A percentile compares a stretch with the other conserved stretches of the same genome.
These are phyloP conservation scores for Diabrotica balteata DNA, from an alignment of 2,888 invertebrate genomes.

Conservation along the genomic window DNA sequence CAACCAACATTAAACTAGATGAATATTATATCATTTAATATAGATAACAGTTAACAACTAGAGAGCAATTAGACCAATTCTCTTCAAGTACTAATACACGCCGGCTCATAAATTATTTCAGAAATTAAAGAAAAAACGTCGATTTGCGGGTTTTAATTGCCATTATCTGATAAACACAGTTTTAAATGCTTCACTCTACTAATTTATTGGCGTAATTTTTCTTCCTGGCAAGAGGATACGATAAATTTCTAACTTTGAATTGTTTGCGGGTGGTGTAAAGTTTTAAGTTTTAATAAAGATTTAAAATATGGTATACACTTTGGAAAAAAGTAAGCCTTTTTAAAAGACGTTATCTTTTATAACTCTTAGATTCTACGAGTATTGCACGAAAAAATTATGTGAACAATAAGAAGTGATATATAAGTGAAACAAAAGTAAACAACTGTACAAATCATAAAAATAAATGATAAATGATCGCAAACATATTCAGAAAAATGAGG, in stretches of 20 bases:
- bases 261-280: slow-evolving; percentile 1
- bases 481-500: no score
- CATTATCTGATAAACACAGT: slow-evolving; percentile 38
- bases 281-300: slow-evolving; percentile 8
- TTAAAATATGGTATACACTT: neutral
- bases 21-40: neutral
- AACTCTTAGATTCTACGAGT: no score
- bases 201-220: slow-evolving; percentile 37
- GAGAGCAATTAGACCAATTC: slow-evolving; percentile 32
- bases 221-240: slow-evolving; percentile 28
- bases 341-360: no score
- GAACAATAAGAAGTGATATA: no score
- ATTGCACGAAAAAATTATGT: no score
- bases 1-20: neutral
- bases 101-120: slow-evolving; percentile 43
- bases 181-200: slow-evolving; percentile 38
- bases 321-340: no score
- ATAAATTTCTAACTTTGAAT: slow-evolving; percentile 27
- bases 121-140: slow-evolving; percentile 39
- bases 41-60: slow-evolving; percentile 3
- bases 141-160: slow-evolving; percentile 41
- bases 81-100: slow-evolving; percentile 41
- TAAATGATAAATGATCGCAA: no score
- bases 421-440: no score
- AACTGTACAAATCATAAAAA: no score